Evolutionary conservation across 2,888 invertebrate species (phyloP).

Genomic region (Brachyopa scutellaris): DNA sequence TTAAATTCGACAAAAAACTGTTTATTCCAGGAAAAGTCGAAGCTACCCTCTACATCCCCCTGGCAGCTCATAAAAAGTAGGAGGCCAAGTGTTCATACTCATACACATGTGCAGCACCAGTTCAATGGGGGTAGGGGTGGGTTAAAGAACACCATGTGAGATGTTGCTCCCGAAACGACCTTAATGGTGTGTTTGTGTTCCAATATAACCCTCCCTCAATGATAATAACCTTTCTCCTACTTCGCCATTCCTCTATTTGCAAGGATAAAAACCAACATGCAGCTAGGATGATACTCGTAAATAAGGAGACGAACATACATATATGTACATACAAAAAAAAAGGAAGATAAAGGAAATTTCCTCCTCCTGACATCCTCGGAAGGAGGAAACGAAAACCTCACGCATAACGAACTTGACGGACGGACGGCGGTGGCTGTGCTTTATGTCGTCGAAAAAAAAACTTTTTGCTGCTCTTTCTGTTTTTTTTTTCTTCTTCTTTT

Average conservation of each 20-base stretch:
- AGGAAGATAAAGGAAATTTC: background rate
- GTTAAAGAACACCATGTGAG: slow-evolving; percentile 60
- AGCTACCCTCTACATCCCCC: slow-evolving; percentile 5
- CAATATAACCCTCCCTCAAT: slow-evolving; percentile 58
- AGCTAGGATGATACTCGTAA: slow-evolving; percentile 23
- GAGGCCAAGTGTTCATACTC: slow-evolving; percentile 14
- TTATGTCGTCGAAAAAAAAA: slow-evolving; percentile 35
- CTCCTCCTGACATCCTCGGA: slow-evolving; percentile 25
- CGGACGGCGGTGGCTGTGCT: slow-evolving; percentile 19
- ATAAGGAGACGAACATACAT: too few relatives aligned
- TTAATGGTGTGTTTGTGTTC: slow-evolving; percentile 67
- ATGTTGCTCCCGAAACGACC: slow-evolving; percentile 49
- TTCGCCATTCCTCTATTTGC: background rate
- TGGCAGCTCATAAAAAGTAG: slow-evolving; percentile 21
- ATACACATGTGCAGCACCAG: slow-evolving; percentile 23
- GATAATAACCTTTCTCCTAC: slow-evolving; percentile 44
- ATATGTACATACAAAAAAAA: too few relatives aligned
- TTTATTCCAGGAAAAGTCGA: slow-evolving; percentile 5
- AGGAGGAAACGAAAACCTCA: slow-evolving; percentile 50
- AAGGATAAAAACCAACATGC: slow-evolving; percentile 7
- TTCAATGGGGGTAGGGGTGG: slow-evolving; percentile 37
- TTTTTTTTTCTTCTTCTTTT: slow-evolving; percentile 4
- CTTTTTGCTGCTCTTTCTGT: too few relatives aligned
- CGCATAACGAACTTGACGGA: slow-evolving; percentile 51
- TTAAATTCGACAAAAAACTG: slow-evolving; percentile 47